phyloP scores from a whole-genome alignment of 2,888 invertebrate genomes.

The Macaria liturata region DNA sequence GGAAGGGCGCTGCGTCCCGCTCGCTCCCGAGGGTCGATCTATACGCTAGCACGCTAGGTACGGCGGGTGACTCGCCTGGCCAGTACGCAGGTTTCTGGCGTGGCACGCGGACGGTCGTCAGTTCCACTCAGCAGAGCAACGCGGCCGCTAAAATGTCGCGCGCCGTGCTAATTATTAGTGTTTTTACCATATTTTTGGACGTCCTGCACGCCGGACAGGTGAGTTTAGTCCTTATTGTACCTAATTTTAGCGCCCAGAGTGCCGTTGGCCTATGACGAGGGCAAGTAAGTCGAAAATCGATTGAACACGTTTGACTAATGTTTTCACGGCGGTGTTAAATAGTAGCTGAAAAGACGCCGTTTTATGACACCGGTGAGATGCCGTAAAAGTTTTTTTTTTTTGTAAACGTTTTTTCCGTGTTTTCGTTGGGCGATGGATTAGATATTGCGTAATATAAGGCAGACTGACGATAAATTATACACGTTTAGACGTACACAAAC shows the following conservation, averaged over 20 bases:
- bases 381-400: conserved; percentile 69
- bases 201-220: conserved; percentile 83
- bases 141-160: conserved; percentile 85
- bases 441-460: conserved; percentile 58
- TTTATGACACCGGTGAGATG: conserved; percentile 48
- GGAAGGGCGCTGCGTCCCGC: conserved; percentile 44
- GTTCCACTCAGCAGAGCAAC: conserved; percentile 61
- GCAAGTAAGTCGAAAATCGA: conserved; percentile 72
- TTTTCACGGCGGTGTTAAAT: conserved; percentile 74
- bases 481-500: too few relatives aligned
- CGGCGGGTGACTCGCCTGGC: conserved; percentile 69
- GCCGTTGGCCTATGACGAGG: conserved; percentile 33
- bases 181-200: conserved; percentile 83
- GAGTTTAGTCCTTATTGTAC: conserved; percentile 49
- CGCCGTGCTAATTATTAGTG: conserved; percentile 84
- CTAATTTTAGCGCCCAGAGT: conserved; percentile 29
- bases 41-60: conserved; percentile 73
- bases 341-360: conserved; percentile 67
- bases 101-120: conserved; percentile 61
- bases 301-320: conserved; percentile 66
- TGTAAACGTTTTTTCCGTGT: conserved; percentile 45
- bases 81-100: conserved; percentile 81
- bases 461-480: not conserved
- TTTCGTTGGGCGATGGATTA: conserved; percentile 39
- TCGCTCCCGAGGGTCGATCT: conserved; percentile 79